Evolutionary conservation across 2,113 vertebrate species (phyloP), one percentile per base, ranked within the genome.

Genomic region (Megaceryle maxima): DNA sequence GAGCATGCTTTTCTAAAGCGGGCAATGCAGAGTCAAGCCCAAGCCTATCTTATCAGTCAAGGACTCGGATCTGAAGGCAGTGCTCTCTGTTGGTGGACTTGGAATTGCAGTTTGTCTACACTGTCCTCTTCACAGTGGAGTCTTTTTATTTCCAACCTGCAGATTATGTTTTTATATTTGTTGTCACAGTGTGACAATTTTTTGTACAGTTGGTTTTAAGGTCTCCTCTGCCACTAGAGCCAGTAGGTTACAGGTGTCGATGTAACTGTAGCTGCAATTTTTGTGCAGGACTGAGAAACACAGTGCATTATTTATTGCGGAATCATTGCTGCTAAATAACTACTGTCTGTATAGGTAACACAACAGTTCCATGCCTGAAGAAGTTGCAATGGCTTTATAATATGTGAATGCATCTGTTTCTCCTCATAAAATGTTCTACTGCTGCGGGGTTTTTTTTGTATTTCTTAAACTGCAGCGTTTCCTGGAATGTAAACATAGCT

Each of bases 321-420:
- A 98, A 98, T 98, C 98, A 98, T 98, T 99, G 99, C 99, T 99
- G 99, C 99, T 99, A 99, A 99, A 98, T 98, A 99, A 99, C 99
- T 99, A 99, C 99, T 99, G 99, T 99, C 98, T 99, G 98, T 98
- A 98, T 99, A 98, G 99, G 98, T 99, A 99, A 99, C 99, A 98
- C 96, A 98, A 98, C 97, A 98, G 97, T 98, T 96, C 97, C 97
- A 98, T 97, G 97, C 98, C 98, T 97, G 98, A 98, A 98, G 98
- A 98, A 98, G 98, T 98, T 98, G 98, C 98, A 98, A 97, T 98
- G 98, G 98, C 98, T 98, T 98, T 98, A 98, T 97, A 97, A 98
- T 98, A 98, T 98, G 98, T 99, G 99, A 99, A 99, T 98, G 98
- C 97, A 97, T 98, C 96, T 98, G 98, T 98, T 98, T 98, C 97